phyloP scores from a whole-genome alignment of 2,888 invertebrate genomes.

The Apotomis betuletana region DNA sequence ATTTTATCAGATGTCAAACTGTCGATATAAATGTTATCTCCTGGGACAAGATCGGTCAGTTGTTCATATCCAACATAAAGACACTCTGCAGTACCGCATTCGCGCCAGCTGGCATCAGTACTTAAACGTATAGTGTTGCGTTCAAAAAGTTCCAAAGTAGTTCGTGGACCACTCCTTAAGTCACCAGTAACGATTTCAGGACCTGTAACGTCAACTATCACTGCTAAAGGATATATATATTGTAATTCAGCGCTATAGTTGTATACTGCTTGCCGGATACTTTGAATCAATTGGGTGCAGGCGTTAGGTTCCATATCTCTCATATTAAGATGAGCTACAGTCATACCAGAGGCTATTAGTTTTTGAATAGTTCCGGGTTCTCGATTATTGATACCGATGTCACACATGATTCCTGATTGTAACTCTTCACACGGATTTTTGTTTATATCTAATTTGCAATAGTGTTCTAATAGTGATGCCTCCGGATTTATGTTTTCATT shows the following conservation, averaged over 20 bases:
- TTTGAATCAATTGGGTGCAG: conserved; percentile 73
- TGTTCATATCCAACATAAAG: conserved; percentile 82
- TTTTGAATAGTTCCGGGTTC: conserved; percentile 72
- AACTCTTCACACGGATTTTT: conserved; percentile 72
- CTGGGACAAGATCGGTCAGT: conserved; percentile 76
- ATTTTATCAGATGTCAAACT: conserved; percentile 68
- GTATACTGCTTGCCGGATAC: conserved; percentile 75
- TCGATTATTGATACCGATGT: conserved; percentile 67
- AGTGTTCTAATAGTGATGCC: conserved; percentile 67
- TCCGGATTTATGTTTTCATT: conserved; percentile 51
- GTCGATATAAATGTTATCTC: conserved; percentile 79
- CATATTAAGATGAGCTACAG: conserved; percentile 74
- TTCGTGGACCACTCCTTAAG: conserved; percentile 67
- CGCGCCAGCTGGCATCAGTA: conserved; percentile 79
- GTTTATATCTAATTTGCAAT: conserved; percentile 66
- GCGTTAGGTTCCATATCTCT: conserved; percentile 72
- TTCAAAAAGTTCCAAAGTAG: conserved; percentile 66
- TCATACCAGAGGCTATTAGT: conserved; percentile 77
- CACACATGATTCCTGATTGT: conserved; percentile 77
- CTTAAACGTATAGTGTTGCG: conserved; percentile 75
- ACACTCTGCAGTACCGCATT: conserved; percentile 81
- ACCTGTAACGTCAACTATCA: conserved; percentile 71
- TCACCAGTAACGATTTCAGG: conserved; percentile 76
- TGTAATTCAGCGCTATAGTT: conserved; percentile 77
- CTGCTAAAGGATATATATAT: conserved; percentile 77